These are phyloP conservation scores for Nomada hirtipes DNA, from an alignment of 2,888 invertebrate species.

Conservation along the genomic window DNA sequence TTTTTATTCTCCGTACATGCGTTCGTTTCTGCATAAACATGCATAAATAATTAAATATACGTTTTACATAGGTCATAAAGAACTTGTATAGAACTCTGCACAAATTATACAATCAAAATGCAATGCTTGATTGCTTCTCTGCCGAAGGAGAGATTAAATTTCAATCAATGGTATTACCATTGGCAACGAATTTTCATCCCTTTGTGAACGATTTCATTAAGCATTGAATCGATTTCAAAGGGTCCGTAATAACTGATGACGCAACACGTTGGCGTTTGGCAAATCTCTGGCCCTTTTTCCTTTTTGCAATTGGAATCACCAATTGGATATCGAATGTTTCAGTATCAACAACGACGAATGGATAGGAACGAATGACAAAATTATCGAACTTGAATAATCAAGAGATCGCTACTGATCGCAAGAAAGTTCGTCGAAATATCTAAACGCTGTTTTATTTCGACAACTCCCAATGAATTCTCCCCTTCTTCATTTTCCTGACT, in stretches of 20 bases:
- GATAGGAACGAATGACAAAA: conserved; percentile 16
- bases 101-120: too few relatives aligned
- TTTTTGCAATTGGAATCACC: not conserved
- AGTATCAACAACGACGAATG: not conserved
- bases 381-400: conserved; percentile 17
- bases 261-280: conserved; percentile 2
- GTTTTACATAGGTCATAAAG: too few relatives aligned
- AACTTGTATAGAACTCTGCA: too few relatives aligned
- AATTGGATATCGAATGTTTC: conserved; percentile 22
- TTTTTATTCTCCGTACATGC: too few relatives aligned
- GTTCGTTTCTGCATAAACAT: too few relatives aligned
- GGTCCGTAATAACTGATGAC: not conserved
- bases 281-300: conserved; percentile 7
- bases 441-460: conserved; percentile 4
- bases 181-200: conserved; percentile 20
- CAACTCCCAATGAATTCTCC: too few relatives aligned
- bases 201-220: conserved; percentile 14
- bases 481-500: too few relatives aligned
- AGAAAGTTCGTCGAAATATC: too few relatives aligned
- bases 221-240: conserved; percentile 30
- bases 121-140: not conserved
- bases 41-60: too few relatives aligned
- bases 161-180: not conserved
- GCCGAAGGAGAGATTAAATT: conserved; percentile 1
- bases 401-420: too few relatives aligned